Evolutionary conservation across 2,113 vertebrate species (phyloP), one percentile per base, ranked within the genome.

Genomic region (Parus major): DNA sequence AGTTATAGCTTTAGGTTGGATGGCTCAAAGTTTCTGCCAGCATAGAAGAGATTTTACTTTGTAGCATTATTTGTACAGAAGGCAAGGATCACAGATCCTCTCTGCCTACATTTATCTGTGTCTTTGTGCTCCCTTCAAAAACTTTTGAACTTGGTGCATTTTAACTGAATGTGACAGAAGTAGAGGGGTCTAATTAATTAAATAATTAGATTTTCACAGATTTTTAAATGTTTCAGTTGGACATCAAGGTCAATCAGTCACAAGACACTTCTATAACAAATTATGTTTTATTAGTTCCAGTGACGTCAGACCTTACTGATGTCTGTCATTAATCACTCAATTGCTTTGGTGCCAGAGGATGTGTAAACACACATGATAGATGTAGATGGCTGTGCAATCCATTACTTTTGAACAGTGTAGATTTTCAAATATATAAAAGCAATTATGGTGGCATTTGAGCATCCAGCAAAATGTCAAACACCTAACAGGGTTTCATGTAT

Each of bases 191-290:
- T 10, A 73, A 91, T 89, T 91, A 96, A 95, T 91, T 88, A 94
- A 97, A 80, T 93, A 94, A 95, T 94, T 92, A 59, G 59, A 90
- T 96, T 96, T 80, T 46, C 76, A 90, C 82, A 57, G 79, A 77
- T 92, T 53, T 88, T 55, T 72, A 29, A 82, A 69, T 70, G 63
- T 92, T 92, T 83, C 59, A 42, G 10, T 63, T 63, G 27, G 39
- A 35, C 64, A 93, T 57, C 76, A 88, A 95, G 92, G 96, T 94
- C 88, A 85, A 17, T 85, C 71, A 77, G 66, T 82, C 82, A 88
- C 9, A 77, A 53, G 66, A 28, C 35, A 25, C 42, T 80, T 94
- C 52, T 53, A 15, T 69, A 76, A 60, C 33, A 25, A 88, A 81
- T 93, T 35, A 35, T 80, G 50, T 69, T 81, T 88, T 88, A 82